Evolutionary conservation across 2,113 vertebrate genomes (phyloP).

Genomic region (Eira barbara): DNA sequence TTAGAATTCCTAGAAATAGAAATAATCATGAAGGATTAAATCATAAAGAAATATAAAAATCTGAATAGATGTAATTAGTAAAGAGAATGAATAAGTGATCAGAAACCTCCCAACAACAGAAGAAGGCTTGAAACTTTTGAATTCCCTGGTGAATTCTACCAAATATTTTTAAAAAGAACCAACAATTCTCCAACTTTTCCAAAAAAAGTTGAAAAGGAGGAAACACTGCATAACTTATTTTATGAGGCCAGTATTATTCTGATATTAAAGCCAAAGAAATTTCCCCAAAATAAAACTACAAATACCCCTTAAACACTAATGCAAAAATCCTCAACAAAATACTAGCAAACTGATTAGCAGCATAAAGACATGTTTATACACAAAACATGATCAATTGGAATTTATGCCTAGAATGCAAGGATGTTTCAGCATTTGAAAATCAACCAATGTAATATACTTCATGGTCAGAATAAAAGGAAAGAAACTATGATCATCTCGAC

Average conservation of each 20-base stretch:
- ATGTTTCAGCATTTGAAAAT: background rate
- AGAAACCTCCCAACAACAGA: background rate
- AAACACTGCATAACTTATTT: background rate
- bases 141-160: background rate
- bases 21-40: background rate
- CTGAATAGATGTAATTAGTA: background rate
- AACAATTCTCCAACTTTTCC: background rate
- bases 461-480: background rate
- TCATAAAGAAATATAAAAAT: background rate
- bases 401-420: background rate
- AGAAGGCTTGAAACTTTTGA: background rate
- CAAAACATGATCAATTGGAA: background rate
- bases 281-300: background rate
- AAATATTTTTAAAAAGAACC: background rate
- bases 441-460: background rate
- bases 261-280: background rate
- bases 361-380: background rate
- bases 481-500: background rate
- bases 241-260: background rate
- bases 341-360: background rate
- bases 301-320: background rate
- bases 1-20: background rate
- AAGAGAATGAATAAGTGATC: background rate
- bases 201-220: background rate
- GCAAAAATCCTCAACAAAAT: background rate